A percentile compares a stretch with the other conserved stretches of the same genome.
These are phyloP conservation scores for Diarsia dahlii DNA, from an alignment of 2,888 invertebrate species.

Conservation along the genomic window DNA sequence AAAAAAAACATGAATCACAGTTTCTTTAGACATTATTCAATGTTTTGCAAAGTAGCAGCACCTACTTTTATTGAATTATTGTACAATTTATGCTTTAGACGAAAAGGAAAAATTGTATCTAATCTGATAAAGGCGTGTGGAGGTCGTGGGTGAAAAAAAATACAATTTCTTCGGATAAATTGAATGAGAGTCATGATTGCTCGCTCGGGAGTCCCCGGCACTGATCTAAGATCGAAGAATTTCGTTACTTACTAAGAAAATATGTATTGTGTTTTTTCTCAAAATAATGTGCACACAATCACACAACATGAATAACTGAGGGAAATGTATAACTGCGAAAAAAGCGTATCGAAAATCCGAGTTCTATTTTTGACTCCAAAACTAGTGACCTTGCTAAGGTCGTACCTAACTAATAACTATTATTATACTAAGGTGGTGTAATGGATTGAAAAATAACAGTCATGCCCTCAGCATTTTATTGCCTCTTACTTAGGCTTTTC, in stretches of 20 bases:
- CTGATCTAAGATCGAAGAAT: conserved; percentile 58
- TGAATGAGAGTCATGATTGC: conserved; percentile 66
- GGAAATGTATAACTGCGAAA: not conserved
- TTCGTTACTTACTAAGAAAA: conserved; percentile 46
- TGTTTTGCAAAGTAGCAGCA: conserved; percentile 14
- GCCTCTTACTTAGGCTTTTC: not conserved
- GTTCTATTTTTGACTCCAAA: conserved; percentile 7
- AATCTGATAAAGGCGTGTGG: conserved; percentile 54
- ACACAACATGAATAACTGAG: conserved; percentile 21
- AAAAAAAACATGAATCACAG: conserved; percentile 29
- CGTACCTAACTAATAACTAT: conserved; percentile 1
- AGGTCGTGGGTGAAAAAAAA: conserved; percentile 48
- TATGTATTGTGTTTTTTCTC: conserved; percentile 28
- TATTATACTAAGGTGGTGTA: conserved; percentile 12
- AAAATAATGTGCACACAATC: conserved; percentile 18
- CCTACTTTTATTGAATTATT: conserved; percentile 52
- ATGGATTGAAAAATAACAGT: conserved; percentile 6
- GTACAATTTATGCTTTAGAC: conserved; percentile 58
- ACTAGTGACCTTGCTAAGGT: conserved; percentile 11
- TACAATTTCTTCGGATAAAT: conserved; percentile 64
- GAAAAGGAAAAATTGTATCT: conserved; percentile 48
- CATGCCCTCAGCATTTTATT: conserved; percentile 7
- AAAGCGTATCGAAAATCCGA: not conserved
- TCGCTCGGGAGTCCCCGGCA: conserved; percentile 51
- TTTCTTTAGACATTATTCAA: conserved; percentile 9